phyloP scores from a whole-genome alignment of 1,140 invertebrate genomes.

The Hesperophylax magnus region DNA sequence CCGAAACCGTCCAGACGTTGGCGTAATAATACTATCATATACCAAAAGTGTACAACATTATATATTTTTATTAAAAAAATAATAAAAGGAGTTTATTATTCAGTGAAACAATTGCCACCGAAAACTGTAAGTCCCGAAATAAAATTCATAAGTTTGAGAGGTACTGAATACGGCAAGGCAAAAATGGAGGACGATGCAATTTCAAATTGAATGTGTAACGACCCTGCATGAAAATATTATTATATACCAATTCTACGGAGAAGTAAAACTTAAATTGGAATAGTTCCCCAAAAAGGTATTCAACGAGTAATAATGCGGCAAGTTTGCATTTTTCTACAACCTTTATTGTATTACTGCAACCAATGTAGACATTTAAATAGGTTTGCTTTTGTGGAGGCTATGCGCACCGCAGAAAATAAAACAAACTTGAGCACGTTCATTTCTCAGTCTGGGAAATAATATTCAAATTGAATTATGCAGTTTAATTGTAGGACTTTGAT shows the following conservation, averaged over 20 bases:
- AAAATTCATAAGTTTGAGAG: not conserved
- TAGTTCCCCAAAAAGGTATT: conserved; percentile 30
- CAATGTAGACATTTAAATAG: not conserved
- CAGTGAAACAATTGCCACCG: too few species aligned
- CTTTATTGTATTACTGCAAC: not conserved
- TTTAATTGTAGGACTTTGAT: too few species aligned
- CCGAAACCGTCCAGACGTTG: too few species aligned
- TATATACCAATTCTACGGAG: conserved; percentile 14
- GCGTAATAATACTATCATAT: too few species aligned
- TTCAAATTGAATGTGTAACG: conserved; percentile 46
- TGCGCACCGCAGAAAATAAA: too few species aligned
- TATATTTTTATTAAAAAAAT: too few species aligned
- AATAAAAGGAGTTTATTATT: too few species aligned
- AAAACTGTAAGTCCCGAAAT: not conserved
- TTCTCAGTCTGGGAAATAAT: too few species aligned
- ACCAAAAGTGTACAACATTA: too few species aligned
- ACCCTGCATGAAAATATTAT: conserved; percentile 7
- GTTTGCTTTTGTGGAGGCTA: not conserved
- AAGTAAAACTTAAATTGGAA: conserved; percentile 46
- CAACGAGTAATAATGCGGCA: not conserved
- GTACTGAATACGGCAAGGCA: not conserved
- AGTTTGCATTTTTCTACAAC: not conserved
- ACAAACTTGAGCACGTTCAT: too few species aligned
- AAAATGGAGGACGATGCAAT: conserved; percentile 36
- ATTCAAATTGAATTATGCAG: too few species aligned